Evolutionary conservation across 2,113 vertebrate genomes (phyloP), one percentile per base, ranked within the genome.

Genomic region (Chaetura pelagica): DNA sequence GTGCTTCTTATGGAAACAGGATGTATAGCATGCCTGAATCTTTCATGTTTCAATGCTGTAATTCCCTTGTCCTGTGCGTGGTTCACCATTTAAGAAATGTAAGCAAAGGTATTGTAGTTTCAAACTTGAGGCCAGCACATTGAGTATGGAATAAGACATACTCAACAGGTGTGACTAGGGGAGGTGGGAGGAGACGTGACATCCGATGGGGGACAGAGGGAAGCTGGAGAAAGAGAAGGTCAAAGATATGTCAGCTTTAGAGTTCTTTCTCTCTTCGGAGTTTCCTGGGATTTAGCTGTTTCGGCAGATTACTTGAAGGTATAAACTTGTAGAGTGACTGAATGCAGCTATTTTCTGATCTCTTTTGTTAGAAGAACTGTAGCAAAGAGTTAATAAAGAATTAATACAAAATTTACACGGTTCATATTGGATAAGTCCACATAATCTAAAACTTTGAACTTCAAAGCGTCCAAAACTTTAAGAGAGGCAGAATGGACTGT

Each of bases 241-340:
- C 4, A 26, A 92, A 74, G 3, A 3, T 76, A 29, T 17, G 26
- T 26, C 24, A 23, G 5, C 29, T 72, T 83, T 62, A 55, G 42
- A 71, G 32, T 17, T 74, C 9, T 21, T 86, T 26, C n/a, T 90
- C 4, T 66, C 35, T 57, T 72, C 21, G 35, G 58, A 9, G 7
- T 10, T 35, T 77, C 27, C 38, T 52, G 32, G 15, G 23, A 44
- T 77, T 38, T 82, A 21, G 7, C 32, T 92, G 30, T 74, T 94
- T 61, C 58, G 51, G 48, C 29, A 79, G 24, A 35, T 29, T 23
- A 42, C 4, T 72, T 72, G 57, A 48, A 57, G 80, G 10, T 5
- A 2, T 48, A 58, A n/a, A 34, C 7, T 38, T 15, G 0, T 54
- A n/a, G 9, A 24, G 1, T 1, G 21, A 42, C 12, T 18, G 15